These are phyloP conservation scores for Leptodactylus fallax DNA, from an alignment of 2,797 vertebrate species.

Conservation along the genomic window DNA sequence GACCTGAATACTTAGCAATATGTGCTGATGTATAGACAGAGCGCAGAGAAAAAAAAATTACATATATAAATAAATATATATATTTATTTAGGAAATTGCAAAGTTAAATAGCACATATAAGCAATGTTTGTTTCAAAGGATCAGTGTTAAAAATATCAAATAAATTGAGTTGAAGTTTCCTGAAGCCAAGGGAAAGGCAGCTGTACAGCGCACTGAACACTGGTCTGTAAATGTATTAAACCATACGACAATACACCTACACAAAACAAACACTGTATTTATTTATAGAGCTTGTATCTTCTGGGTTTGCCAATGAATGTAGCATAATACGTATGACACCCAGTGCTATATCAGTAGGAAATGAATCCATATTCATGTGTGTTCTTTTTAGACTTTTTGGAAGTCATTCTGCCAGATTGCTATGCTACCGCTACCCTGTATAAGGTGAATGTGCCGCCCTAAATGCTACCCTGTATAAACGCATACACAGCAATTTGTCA, in stretches of 20 bases:
- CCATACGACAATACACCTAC: constrained; percentile 32
- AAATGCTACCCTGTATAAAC: no score
- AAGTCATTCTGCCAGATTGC: no score
- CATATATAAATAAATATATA: not conserved
- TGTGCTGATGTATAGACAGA: not conserved
- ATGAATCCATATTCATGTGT: not conserved
- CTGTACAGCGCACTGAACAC: not conserved
- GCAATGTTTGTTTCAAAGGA: not conserved
- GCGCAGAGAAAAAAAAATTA: not conserved
- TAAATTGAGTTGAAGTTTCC: constrained; percentile 11
- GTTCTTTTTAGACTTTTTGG: not conserved
- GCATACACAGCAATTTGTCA: no score
- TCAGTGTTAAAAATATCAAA: not conserved
- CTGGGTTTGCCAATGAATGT: not conserved
- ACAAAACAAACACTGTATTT: constrained; percentile 23
- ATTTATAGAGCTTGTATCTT: constrained; percentile 1
- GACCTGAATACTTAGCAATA: not conserved
- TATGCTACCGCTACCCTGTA: no score
- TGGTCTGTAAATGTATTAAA: constrained; percentile 35
- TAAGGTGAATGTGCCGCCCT: no score
- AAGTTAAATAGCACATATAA: not conserved
- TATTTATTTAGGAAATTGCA: not conserved
- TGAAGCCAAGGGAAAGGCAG: not conserved
- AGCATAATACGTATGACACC: not conserved
- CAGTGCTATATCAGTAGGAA: not conserved